Percentiles rank a stretch among this genome's conserved stretches.
Conservation (phyloP, 2,797 vertebrate genomes). For the Urophycis tenuis region DNA sequence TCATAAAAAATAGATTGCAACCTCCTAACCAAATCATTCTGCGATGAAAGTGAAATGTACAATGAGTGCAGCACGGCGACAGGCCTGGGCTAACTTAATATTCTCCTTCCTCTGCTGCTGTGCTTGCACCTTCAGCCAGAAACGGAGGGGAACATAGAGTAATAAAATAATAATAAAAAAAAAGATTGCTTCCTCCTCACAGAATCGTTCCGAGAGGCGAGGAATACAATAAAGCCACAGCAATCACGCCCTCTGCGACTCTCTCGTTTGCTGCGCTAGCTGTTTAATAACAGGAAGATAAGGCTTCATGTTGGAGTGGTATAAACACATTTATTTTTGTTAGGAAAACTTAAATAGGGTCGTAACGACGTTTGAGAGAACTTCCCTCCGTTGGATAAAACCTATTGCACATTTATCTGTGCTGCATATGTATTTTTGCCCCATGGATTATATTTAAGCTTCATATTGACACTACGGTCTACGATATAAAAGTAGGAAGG, state of each 20-base stretch:
- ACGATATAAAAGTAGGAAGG: background rate
- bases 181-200: background rate
- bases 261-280: background rate
- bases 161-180: conserved; percentile 4
- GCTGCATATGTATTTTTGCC: background rate
- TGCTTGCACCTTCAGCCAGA: background rate
- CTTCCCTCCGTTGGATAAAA: background rate
- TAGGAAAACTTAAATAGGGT: background rate
- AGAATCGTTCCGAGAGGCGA: background rate
- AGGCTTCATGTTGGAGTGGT: background rate
- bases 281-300: background rate
- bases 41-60: conserved; percentile 3
- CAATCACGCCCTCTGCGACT: background rate
- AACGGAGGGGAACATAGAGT: background rate
- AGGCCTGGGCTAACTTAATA: background rate
- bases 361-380: background rate
- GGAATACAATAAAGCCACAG: conserved; percentile 3
- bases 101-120: background rate
- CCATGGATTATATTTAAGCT: background rate
- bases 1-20: background rate
- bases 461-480: background rate
- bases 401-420: background rate
- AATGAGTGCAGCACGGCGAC: background rate
- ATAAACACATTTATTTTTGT: background rate
- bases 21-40: conserved; percentile 3